These are phyloP conservation scores for Hirtodrosophila trivittata DNA, from an alignment of 2,888 invertebrate genomes.

Conservation along the genomic window DNA sequence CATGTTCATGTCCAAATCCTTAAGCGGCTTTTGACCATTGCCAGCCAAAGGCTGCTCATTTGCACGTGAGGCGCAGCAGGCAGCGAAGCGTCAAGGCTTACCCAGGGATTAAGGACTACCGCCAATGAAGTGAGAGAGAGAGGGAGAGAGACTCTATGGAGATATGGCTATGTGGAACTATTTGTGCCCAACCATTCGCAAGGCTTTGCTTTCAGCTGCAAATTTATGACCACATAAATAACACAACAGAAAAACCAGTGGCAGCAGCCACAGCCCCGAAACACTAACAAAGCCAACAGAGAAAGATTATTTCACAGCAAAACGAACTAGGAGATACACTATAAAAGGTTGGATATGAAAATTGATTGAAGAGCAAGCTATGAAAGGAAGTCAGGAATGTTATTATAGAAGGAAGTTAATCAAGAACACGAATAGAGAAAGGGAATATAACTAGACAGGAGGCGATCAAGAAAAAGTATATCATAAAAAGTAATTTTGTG, in stretches of 20 bases:
- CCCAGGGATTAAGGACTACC: conserved; percentile 4
- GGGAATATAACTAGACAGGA: no score
- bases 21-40: conserved; percentile 65
- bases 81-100: conserved; percentile 74
- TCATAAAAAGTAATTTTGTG: no score
- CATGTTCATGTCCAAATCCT: conserved; percentile 59
- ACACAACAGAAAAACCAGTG: conserved; percentile 71
- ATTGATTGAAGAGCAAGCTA: no score
- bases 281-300: conserved; percentile 15
- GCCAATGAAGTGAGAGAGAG: not conserved
- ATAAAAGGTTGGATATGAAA: not conserved
- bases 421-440: no score
- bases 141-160: not conserved
- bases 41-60: conserved; percentile 70
- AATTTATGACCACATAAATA: conserved; percentile 76
- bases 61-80: conserved; percentile 58
- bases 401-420: no score
- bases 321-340: conserved; percentile 33
- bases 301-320: not conserved
- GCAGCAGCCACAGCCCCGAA: conserved; percentile 36
- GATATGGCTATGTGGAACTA: conserved; percentile 49
- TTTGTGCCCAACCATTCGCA: conserved; percentile 60
- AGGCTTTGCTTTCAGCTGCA: conserved; percentile 75
- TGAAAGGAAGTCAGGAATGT: no score
- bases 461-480: no score